These are phyloP conservation scores for Chelonus formosanus DNA, from an alignment of 2,888 invertebrate genomes.

Conservation along the genomic window DNA sequence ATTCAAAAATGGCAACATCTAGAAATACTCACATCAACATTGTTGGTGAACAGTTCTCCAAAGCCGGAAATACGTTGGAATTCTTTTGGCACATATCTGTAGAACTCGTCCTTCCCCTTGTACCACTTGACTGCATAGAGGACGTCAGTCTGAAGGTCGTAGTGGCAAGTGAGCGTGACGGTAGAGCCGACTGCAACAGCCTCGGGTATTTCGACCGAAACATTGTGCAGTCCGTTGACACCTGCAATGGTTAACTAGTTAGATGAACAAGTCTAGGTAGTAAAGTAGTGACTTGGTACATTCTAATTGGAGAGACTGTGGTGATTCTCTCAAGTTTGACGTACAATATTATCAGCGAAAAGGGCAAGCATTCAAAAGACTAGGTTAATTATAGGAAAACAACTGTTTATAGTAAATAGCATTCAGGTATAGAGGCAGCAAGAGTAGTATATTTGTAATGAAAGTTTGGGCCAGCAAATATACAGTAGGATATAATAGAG, in stretches of 20 bases:
- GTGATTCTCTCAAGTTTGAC: too few species aligned
- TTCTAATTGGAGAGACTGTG: too few species aligned
- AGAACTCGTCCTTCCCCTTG: constrained; percentile 79
- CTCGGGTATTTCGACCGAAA: constrained; percentile 76
- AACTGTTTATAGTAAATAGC: too few species aligned
- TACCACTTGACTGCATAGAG: constrained; percentile 87
- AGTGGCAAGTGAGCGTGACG: constrained; percentile 78
- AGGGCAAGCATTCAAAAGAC: too few species aligned
- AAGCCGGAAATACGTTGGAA: constrained; percentile 79
- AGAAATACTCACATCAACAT: constrained; percentile 77
- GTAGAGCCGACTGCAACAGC: constrained; percentile 78
- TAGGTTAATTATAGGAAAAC: too few species aligned
- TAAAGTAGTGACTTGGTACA: too few species aligned
- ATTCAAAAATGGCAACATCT: background rate
- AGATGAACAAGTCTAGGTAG: constrained; percentile 4
- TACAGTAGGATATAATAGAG: background rate
- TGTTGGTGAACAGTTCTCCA: constrained; percentile 71
- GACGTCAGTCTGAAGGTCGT: constrained; percentile 78
- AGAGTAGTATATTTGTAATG: background rate
- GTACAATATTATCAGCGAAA: too few species aligned
- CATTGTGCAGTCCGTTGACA: constrained; percentile 69
- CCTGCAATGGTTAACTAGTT: constrained; percentile 45
- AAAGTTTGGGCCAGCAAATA: background rate
- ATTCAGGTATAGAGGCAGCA: too few species aligned
- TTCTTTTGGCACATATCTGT: constrained; percentile 82